Evolutionary conservation across 2,113 vertebrate genomes (phyloP).

Genomic region (Patagioenas fasciata): DNA sequence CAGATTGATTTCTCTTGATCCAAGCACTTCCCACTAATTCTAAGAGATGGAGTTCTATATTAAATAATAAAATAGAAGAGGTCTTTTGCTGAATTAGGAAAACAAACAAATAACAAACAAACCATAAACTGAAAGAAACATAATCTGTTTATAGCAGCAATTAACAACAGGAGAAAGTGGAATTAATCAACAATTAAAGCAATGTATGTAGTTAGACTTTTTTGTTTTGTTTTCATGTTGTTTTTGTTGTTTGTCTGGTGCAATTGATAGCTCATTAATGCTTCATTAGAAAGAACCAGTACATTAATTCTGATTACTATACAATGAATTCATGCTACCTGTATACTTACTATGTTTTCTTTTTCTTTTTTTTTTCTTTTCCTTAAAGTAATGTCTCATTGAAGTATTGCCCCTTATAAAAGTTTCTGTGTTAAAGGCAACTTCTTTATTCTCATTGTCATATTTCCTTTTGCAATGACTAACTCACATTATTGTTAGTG

Average conservation of each 20-base stretch:
- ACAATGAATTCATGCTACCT: not conserved
- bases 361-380: not conserved
- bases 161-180: not conserved
- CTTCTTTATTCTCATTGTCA: not conserved
- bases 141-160: not conserved
- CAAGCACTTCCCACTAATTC: not conserved
- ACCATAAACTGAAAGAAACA: not conserved
- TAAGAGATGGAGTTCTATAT: not conserved
- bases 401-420: not conserved
- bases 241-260: not conserved
- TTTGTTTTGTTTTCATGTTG: not conserved
- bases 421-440: not conserved
- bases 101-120: not conserved
- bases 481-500: not conserved
- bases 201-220: fast-evolving
- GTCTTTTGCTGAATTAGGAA: not conserved
- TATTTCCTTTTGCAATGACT: not conserved
- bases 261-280: not conserved
- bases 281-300: not conserved
- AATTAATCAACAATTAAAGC: not conserved
- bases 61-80: not conserved
- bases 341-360: not conserved
- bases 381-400: not conserved
- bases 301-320: not conserved
- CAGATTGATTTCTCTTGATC: not conserved